Evolutionary conservation across 2,888 invertebrate species (phyloP).

Genomic region (Drosophila histrio): DNA sequence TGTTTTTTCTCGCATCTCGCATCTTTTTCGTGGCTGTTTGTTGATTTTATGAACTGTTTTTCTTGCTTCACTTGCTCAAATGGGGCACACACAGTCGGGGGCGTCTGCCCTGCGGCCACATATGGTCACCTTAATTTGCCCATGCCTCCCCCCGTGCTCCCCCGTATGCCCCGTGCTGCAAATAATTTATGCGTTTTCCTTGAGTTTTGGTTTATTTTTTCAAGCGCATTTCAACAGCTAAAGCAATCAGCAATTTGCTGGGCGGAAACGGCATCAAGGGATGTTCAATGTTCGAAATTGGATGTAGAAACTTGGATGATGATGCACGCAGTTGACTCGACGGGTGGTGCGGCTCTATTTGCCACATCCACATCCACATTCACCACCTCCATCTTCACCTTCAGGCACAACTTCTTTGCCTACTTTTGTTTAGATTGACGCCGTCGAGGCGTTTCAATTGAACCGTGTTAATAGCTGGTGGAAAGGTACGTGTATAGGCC

Average conservation of each 20-base stretch:
- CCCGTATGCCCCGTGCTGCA: slow-evolving; percentile 22
- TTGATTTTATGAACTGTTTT: slow-evolving; percentile 78
- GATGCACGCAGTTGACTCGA: slow-evolving; percentile 40
- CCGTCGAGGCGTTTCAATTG: slow-evolving; percentile 59
- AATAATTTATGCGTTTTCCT: slow-evolving; percentile 75
- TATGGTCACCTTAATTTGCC: slow-evolving; percentile 77
- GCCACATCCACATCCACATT: background rate
- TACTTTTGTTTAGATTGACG: slow-evolving; percentile 65
- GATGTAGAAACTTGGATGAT: slow-evolving; percentile 17
- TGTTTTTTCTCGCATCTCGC: slow-evolving; percentile 35
- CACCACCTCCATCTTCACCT: slow-evolving; percentile 11
- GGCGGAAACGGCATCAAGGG: slow-evolving; percentile 66
- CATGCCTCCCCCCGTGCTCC: background rate
- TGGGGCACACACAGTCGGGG: slow-evolving; percentile 13
- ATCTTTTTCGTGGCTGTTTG: slow-evolving; percentile 59
- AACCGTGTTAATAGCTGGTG: slow-evolving; percentile 33
- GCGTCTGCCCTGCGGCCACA: slow-evolving; percentile 69
- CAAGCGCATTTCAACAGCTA: slow-evolving; percentile 77
- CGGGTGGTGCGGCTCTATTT: slow-evolving; percentile 47
- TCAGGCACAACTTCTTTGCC: slow-evolving; percentile 31
- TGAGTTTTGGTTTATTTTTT: slow-evolving; percentile 74
- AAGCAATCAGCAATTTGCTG: slow-evolving; percentile 68
- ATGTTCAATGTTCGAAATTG: slow-evolving; percentile 48
- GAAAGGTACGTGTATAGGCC: slow-evolving; percentile 5
- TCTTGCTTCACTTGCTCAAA: slow-evolving; percentile 67